Conservation (phyloP, 2,888 invertebrate species). For the Gasteruption jaculator region DNA sequence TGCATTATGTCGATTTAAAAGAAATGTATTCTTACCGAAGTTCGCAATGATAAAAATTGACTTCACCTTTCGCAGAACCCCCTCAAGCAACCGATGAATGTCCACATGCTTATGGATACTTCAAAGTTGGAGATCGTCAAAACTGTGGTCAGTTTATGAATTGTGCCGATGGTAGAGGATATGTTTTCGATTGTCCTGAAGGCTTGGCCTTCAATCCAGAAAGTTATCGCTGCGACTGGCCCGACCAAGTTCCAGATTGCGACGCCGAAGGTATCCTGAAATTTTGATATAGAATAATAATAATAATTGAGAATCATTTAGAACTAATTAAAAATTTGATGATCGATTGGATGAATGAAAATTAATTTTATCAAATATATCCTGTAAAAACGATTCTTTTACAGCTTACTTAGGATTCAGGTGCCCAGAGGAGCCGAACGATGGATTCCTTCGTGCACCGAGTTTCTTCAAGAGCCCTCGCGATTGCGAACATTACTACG, state of each 20-base stretch:
- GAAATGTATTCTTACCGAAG: conserved; percentile 4
- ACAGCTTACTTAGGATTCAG: conserved; percentile 73
- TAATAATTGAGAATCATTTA: too few species aligned
- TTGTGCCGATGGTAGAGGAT: conserved; percentile 75
- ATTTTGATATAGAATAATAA: neutral
- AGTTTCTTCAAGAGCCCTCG: conserved; percentile 57
- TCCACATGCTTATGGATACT: conserved; percentile 81
- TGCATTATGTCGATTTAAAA: too few species aligned
- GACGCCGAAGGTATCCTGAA: conserved; percentile 67
- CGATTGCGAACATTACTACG: conserved; percentile 75
- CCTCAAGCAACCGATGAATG: conserved; percentile 72
- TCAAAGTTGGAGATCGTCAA: conserved; percentile 62
- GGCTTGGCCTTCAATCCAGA: conserved; percentile 74
- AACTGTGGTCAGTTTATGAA: conserved; percentile 78
- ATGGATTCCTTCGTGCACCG: conserved; percentile 51
- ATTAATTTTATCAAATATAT: conserved; percentile 1
- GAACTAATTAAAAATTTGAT: too few species aligned
- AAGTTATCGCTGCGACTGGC: conserved; percentile 80
- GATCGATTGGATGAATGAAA: too few species aligned
- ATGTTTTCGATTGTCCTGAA: conserved; percentile 73
- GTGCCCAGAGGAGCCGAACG: conserved; percentile 62
- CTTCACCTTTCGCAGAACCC: conserved; percentile 55
- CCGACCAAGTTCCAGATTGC: conserved; percentile 76
- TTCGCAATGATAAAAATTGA: too few species aligned
- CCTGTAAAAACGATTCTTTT: conserved; percentile 29